These are phyloP conservation scores for Henricia sp. DNA, from an alignment of 53 echinoderm and acorn worm genomes.

Conservation along the genomic window DNA sequence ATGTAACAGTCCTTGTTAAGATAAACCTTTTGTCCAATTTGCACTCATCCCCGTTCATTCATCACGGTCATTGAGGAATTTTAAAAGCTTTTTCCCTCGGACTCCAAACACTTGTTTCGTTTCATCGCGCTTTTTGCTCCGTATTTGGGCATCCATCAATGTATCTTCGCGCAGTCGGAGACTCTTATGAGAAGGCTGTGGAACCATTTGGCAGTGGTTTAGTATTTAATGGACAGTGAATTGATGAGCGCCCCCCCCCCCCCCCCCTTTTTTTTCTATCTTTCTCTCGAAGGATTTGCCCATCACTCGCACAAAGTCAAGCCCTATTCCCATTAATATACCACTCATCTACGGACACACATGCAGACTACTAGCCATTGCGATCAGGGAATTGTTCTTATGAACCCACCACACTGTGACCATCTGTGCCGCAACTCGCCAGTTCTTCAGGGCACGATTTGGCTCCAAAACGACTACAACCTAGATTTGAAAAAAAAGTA, in stretches of 20 bases:
- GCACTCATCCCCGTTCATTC: slow-evolving; percentile 20
- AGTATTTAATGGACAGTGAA: too few relatives aligned
- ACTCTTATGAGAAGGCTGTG: too few relatives aligned
- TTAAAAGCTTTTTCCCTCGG: slow-evolving; percentile 48
- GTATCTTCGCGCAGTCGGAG: slow-evolving; percentile 17
- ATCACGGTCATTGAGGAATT: slow-evolving; percentile 49
- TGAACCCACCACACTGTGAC: slow-evolving; percentile 25
- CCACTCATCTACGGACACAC: slow-evolving; percentile 50
- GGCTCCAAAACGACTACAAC: too few relatives aligned
- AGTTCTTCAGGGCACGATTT: not conserved
- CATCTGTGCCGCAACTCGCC: slow-evolving; percentile 38
- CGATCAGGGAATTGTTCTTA: slow-evolving; percentile 29
- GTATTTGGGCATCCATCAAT: slow-evolving; percentile 48
- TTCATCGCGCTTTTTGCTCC: slow-evolving; percentile 2
- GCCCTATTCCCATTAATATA: slow-evolving; percentile 54
- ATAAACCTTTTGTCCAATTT: too few relatives aligned
- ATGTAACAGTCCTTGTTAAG: too few relatives aligned
- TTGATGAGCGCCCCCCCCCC: not conserved
- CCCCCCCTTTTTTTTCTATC: not conserved
- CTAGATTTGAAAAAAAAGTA: too few relatives aligned
- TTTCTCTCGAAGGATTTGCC: slow-evolving; percentile 23
- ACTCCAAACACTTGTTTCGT: slow-evolving; percentile 12
- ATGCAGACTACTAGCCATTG: slow-evolving; percentile 3
- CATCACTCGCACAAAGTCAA: slow-evolving; percentile 39
- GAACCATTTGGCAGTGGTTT: too few relatives aligned